phyloP scores from a whole-genome alignment of 2,113 vertebrate genomes.

The Hemicordylus capensis region DNA sequence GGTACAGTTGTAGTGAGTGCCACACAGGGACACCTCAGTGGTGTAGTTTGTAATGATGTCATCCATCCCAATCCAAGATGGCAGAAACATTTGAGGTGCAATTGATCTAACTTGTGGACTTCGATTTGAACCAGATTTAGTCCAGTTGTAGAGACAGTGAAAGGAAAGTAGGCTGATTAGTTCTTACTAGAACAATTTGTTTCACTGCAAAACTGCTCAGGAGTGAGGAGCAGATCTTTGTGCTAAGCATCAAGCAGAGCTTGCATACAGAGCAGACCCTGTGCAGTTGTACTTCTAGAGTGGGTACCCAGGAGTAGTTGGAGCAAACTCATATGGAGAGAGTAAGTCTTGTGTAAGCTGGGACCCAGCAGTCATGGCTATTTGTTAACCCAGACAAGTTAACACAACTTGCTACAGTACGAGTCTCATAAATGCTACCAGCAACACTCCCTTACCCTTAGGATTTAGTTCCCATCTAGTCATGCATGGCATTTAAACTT shows the following conservation, averaged over 20 bases:
- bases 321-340: neutral
- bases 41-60: too few species aligned
- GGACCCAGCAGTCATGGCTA: neutral
- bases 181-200: too few species aligned
- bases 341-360: neutral
- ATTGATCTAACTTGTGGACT: too few species aligned
- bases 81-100: too few species aligned
- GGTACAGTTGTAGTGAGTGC: too few species aligned
- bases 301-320: neutral
- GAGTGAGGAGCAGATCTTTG: neutral
- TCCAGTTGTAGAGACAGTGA: too few species aligned
- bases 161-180: too few species aligned
- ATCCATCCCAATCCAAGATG: too few species aligned
- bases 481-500: conserved; percentile 40
- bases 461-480: fast-evolving
- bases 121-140: too few species aligned
- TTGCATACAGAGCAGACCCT: neutral
- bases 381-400: conserved; percentile 8
- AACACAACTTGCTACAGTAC: neutral
- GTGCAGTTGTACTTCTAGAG: neutral
- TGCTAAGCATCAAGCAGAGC: neutral
- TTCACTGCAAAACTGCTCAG: too few species aligned
- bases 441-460: neutral
- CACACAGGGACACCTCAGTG: too few species aligned
- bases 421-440: neutral